Base-by-base conservation (phyloP, 2,797 vertebrate species). In the Fistularia commersonii region DNA sequence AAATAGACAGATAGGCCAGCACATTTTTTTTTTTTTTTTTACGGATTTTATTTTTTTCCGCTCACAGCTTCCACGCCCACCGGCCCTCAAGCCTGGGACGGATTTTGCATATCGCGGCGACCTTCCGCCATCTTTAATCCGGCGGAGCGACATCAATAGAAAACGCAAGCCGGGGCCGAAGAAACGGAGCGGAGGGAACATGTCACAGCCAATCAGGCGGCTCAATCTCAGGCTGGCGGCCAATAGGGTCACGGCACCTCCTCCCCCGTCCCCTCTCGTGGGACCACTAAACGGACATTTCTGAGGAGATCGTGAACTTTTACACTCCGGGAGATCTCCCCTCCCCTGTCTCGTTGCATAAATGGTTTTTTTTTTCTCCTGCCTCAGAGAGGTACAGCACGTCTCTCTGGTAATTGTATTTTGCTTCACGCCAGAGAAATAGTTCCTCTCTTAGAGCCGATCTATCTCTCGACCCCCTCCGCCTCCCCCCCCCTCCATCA, bases 241-340 rank as follows among this genome's bases (percentile, higher is more conserved):
- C 85, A 87, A 84, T 88, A 77, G 75, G 83, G 85, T 85, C 81
- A 84, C 65, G 82, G 79, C 67, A 77, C 80, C 76, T 64, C 66
- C n/a, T 48, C 61, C 63, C 72, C 78, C 77, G n/a, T n/a, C n/a
- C n/a, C n/a, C n/a, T n/a, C n/a, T n/a, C 32, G 9, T 61, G 83
- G 79, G 83, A 85, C 64, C 43, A 34, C 46, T 82, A 76, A 87
- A 85, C 80, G 74, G 76, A 86, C 78, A 60, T 77, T 82, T 83
- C 54, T 77, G 66, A 81, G 51, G 77, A 83, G 72, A 83, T 83
- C 63, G 7, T 83, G 83, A 88, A 88, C 86, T 84, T 83, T 85
- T 87, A n/a, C 84, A 77, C 76, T 85, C 79, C 75, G 72, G 72
- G 78, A 81, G 73, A 83, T 76, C 76, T 71, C 62, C 44, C 64